Evolutionary conservation across 2,888 invertebrate species (phyloP), one percentile per base, ranked within the genome.

Genomic region (Diplazon laetatorius): DNA sequence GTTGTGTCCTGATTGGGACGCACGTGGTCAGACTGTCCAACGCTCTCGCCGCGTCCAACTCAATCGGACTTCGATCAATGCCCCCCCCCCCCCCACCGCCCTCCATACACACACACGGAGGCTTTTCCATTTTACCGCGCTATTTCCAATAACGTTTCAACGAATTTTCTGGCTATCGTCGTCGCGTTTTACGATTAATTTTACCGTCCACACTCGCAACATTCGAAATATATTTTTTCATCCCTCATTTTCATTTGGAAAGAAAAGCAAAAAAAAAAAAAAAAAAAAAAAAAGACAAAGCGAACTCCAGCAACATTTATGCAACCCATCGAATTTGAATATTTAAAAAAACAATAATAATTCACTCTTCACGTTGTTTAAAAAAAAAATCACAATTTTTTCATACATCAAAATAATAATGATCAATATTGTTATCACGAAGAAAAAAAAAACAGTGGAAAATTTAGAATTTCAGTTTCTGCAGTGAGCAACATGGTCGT

Each of bases 1-100:
- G 44, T 66, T 66, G 60, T 48, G 60, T 66, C 71, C 60, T 76
- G 76, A 76, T 76, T 76, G 76, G 60, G 59, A 76, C 52, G 76
- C 70, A 71, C 71, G 71, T 76, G 65, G 71, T 71, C 50, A 39
- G 76, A 76, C 71, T 71, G 35, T 65, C 59, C 35, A 65, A 65
- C 76, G 37, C 35, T 65, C 42, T 50, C 55, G 65, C 59, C 50
- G 42, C 69, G 59, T 59, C 59, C 70, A 71, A 76, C 76, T 76
- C 71, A 71, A 76, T 76, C 71, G 65, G 48, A 48, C 9, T 30
- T 42, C 65, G 71, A 71, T 76, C 76, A 65, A 76, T 76, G 76
- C 59, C 69, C 22, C 55, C 63, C 52, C 69, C 63, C 57, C 25
- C 48, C 2, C 4, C 2, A 30, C 30, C 30, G 30, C 30, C n/a